These are phyloP conservation scores for Lobophora halterata DNA, from an alignment of 2,888 invertebrate genomes.

Conservation along the genomic window DNA sequence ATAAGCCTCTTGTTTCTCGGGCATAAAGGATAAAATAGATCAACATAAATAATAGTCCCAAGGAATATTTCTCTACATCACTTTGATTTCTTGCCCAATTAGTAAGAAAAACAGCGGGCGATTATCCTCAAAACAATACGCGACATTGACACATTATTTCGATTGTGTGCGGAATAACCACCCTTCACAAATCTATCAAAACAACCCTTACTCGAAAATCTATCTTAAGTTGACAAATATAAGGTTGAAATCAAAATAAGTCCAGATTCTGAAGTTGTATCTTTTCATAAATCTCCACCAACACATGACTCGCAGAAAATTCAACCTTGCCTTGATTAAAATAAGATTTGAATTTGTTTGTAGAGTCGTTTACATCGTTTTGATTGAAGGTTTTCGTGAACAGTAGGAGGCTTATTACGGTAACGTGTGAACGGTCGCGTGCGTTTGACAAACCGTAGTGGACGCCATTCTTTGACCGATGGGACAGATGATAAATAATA, in stretches of 20 bases:
- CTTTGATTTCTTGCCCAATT: constrained; percentile 74
- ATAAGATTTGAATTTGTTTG: constrained; percentile 18
- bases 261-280: background rate
- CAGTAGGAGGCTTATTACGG: constrained; percentile 55
- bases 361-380: constrained; percentile 8
- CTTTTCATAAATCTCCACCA: constrained; percentile 12
- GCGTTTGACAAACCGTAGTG: constrained; percentile 44
- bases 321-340: fast-evolving
- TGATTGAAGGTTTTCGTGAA: constrained; percentile 19
- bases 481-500: constrained; percentile 46
- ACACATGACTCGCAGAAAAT: background rate
- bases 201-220: background rate
- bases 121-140: constrained; percentile 54
- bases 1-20: too few species aligned
- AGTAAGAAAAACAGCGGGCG: constrained; percentile 69
- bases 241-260: background rate
- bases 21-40: too few species aligned
- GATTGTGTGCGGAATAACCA: constrained; percentile 40
- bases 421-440: constrained; percentile 47
- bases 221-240: background rate
- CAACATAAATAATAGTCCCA: too few species aligned
- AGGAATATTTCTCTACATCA: constrained; percentile 31
- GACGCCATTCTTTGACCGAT: constrained; percentile 47
- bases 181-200: constrained; percentile 23
- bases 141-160: constrained; percentile 67